These are phyloP conservation scores for Orchestia grillus DNA, from an alignment of 1,140 invertebrate genomes.

Conservation along the genomic window DNA sequence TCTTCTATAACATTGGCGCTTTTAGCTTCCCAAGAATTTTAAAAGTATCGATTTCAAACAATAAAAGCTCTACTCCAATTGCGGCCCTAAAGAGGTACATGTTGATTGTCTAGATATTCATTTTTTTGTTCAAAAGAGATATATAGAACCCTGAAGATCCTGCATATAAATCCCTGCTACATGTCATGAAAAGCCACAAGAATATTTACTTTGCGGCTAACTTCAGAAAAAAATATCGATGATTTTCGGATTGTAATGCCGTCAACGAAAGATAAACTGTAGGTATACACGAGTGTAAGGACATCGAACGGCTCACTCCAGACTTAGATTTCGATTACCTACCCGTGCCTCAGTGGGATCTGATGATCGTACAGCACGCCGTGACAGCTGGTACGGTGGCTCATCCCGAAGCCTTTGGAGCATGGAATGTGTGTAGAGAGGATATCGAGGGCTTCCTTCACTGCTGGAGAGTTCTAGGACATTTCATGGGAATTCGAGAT, in stretches of 20 bases:
- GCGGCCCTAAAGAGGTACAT: constrained; percentile 5
- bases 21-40: background rate
- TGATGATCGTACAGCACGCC: background rate
- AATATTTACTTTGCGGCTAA: background rate
- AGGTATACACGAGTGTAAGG: background rate
- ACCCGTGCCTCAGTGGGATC: background rate
- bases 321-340: background rate
- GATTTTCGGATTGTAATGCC: background rate
- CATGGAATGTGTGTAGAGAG: background rate
- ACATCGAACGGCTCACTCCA: background rate
- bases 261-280: background rate
- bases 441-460: background rate
- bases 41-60: background rate
- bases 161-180: background rate
- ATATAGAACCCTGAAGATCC: background rate
- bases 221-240: background rate
- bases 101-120: background rate
- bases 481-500: constrained; percentile 2
- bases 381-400: background rate
- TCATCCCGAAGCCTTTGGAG: constrained; percentile 28
- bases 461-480: constrained; percentile 14
- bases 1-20: too few species aligned
- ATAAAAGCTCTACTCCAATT: background rate
- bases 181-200: constrained; percentile 15
- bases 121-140: background rate